Evolutionary conservation across 1,140 invertebrate species (phyloP).

Genomic region (Hylaeus anthracinus): DNA sequence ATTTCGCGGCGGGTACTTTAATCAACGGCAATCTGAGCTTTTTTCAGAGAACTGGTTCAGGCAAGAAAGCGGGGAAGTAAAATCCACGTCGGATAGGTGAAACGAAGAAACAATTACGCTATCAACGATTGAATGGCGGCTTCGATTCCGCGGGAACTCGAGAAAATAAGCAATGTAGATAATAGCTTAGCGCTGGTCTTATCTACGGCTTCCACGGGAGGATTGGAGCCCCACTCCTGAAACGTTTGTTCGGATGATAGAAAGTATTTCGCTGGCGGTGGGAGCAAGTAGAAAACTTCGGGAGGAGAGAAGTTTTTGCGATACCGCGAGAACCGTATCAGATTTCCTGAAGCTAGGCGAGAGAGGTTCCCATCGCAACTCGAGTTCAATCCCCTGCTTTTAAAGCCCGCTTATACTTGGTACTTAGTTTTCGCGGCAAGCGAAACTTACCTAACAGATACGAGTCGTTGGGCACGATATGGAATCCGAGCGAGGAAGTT

Average conservation of each 20-base stretch:
- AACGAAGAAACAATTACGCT: constrained; percentile 40
- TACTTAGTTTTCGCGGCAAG: constrained; percentile 56
- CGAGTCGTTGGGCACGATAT: constrained; percentile 62
- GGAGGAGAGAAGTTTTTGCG: constrained; percentile 55
- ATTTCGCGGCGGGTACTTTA: constrained; percentile 39
- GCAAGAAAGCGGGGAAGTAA: no score
- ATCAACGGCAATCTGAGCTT: constrained; percentile 6
- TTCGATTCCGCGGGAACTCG: constrained; percentile 29
- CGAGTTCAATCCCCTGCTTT: constrained; percentile 52
- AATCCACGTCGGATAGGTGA: neutral
- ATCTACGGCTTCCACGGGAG: constrained; percentile 17
- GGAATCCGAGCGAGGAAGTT: constrained; percentile 48
- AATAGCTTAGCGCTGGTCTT: constrained; percentile 34
- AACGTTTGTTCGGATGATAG: constrained; percentile 55
- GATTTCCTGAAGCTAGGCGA: constrained; percentile 55
- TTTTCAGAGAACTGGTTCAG: no score
- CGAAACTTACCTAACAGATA: constrained; percentile 62
- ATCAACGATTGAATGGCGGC: constrained; percentile 29
- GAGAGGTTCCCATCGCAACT: constrained; percentile 49
- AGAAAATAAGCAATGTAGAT: constrained; percentile 57
- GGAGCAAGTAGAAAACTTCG: constrained; percentile 40
- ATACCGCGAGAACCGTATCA: constrained; percentile 60
- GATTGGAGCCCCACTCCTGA: neutral
- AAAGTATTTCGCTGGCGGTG: constrained; percentile 43
- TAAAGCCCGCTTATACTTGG: constrained; percentile 63